A percentile compares a stretch with the other conserved stretches of the same genome.
Conservation (phyloP, 1,140 invertebrate species). For the Mycetomoellerius zeteki region DNA sequence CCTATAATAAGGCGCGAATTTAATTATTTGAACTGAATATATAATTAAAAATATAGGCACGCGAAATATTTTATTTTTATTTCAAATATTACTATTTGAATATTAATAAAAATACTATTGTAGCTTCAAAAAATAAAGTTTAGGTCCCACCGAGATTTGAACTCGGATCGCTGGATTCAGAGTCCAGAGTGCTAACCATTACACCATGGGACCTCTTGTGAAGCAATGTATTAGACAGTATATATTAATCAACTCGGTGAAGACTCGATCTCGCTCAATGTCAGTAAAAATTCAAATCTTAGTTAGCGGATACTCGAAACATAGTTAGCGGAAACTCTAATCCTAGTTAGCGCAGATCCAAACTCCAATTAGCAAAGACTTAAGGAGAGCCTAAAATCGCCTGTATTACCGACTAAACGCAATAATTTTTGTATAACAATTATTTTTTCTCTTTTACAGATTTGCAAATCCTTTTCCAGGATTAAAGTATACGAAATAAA, state of each 20-base stretch:
- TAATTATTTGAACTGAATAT: background rate
- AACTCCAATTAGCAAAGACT: no score
- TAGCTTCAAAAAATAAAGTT: background rate
- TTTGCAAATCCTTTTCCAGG: no score
- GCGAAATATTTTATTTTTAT: background rate
- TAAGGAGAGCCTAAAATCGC: no score
- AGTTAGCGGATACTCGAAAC: background rate
- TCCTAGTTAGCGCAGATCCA: background rate
- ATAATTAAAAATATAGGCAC: background rate
- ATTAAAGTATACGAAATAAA: no score
- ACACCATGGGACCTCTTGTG: conserved; percentile 64
- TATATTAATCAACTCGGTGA: background rate
- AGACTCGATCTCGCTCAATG: background rate
- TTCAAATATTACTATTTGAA: background rate
- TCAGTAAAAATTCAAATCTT: background rate
- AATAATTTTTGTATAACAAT: no score
- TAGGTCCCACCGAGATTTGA: conserved; percentile 88
- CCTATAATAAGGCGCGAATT: no score
- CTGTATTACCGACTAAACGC: no score
- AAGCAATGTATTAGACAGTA: background rate
- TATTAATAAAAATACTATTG: conserved; percentile 34
- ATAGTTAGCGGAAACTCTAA: background rate
- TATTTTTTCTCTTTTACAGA: no score
- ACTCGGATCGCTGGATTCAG: conserved; percentile 90
- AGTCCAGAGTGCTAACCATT: conserved; percentile 88